Evolutionary conservation across 2,888 invertebrate species (phyloP), one percentile per base, ranked within the genome.

Genomic region (Germaria angustata): DNA sequence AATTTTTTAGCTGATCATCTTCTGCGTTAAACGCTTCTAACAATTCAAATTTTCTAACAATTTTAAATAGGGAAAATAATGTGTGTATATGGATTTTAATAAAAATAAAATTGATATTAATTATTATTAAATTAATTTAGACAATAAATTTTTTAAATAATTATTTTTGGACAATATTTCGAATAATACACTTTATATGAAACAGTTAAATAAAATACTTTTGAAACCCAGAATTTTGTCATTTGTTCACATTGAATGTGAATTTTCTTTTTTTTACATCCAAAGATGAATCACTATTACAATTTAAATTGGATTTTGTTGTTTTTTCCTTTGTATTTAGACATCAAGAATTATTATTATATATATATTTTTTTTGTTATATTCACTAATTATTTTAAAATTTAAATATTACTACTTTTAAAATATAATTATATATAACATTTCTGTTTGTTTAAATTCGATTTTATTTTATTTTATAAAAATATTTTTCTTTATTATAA

Each of bases 21-120:
- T 82, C 76, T 82, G 79, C 82, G 82, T 82, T 79, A 79, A 71
- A 65, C 61, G 53, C 36, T 75, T 78, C 59, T 55, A 28, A 44
- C n/a, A 73, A 53, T n/a, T n/a, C n/a, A n/a, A n/a, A n/a, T n/a
- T n/a, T n/a, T n/a, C 15, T 24, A 20, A 46, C 32, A 46, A 28
- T 28, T 9, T 59, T 59, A 5, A 5, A 5, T 28, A 28, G 6
- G 28, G 28, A 28, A 28, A 28, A 28, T 3, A 28, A 28, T 28
- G 3, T 28, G 3, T 6, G 4, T 28, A 28, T 28, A 6, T 28
- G 6, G 4, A 28, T 3, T 28, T 28, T 28, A 28, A 28, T 28
- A 28, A 28, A n/a, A n/a, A n/a, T n/a, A n/a, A n/a, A n/a, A n/a
- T n/a, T n/a, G n/a, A n/a, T n/a, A n/a, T n/a, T n/a, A n/a, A n/a